Base-by-base conservation (phyloP, 2,888 invertebrate genomes). In the Drosophila colorata region DNA sequence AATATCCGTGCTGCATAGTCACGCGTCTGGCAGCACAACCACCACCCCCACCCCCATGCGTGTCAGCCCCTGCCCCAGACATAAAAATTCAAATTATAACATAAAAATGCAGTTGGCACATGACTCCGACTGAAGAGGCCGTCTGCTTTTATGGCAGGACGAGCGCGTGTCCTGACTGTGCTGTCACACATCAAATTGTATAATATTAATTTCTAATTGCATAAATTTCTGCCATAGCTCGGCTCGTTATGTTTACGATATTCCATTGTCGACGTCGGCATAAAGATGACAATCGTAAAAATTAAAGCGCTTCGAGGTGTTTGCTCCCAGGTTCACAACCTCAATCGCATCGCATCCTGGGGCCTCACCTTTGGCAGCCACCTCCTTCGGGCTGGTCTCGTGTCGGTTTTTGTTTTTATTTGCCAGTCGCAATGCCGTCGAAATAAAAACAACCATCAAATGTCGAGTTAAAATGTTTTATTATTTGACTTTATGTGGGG, bases 161-260 rank as follows among this genome's bases (percentile, higher is more conserved):
- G 65, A 63, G 47, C 75, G 86, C 69, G 86, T 86, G 86, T 72
- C 77, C 48, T 58, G 48, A 49, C 72, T 56, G 64, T 56, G 43
- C 51, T 40, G 60, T 35, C 66, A 67, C 66, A 63, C 73, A 83
- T 80, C 83, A 84, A 84, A 84, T 84, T 80, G 78, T 73, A 90
- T 89, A 87, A 90, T 89, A 90, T 90, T 87, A 90, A 90, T 89
- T 89, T 90, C 89, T 90, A 90, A 90, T 90, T 90, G 90, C 84
- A 90, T 90, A 90, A 90, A 90, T 90, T 90, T 67, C 33, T 33
- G 59, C 52, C 76, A 68, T 68, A 74, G 74, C 46, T 69, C 47
- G 49, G 52, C 80, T 84, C 37, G 86, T 78, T 80, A 83, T 59
- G 58, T 71, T 81, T 74, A 81, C 64, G 67, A 80, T 72, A 61